These are phyloP conservation scores for Nomada ferruginata DNA, from an alignment of 2,888 invertebrate species.

Conservation along the genomic window DNA sequence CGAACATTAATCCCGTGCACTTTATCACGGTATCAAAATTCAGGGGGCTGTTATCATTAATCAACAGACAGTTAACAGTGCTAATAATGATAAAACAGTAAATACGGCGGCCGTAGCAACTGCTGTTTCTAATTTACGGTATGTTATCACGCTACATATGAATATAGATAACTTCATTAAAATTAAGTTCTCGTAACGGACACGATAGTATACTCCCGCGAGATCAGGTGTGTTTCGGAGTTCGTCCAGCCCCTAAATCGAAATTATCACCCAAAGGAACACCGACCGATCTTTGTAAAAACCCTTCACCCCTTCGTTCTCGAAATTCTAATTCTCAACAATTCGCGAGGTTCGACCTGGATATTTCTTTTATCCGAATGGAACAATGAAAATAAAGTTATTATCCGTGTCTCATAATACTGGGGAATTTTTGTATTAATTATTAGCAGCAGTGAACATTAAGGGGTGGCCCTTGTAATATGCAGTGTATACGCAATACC, in stretches of 20 bases:
- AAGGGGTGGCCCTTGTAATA: too few relatives aligned
- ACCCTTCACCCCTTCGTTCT: background rate
- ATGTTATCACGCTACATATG: slow-evolving; percentile 21
- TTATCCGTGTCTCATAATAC: background rate
- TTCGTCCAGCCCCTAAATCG: background rate
- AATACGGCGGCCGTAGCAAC: slow-evolving; percentile 1
- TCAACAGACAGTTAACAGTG: slow-evolving; percentile 19
- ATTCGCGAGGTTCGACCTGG: background rate
- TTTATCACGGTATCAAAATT: slow-evolving; percentile 22
- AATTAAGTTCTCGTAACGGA: slow-evolving; percentile 39
- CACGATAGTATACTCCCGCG: background rate
- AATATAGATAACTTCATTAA: slow-evolving; percentile 43
- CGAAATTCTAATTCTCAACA: background rate
- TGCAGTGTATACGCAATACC: too few relatives aligned
- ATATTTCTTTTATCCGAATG: too few relatives aligned
- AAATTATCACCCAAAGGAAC: background rate
- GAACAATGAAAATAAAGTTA: background rate
- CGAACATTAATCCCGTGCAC: background rate
- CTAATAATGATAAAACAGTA: slow-evolving; percentile 39
- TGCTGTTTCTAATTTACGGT: slow-evolving; percentile 17
- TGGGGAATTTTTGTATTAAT: too few relatives aligned
- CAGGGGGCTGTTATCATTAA: slow-evolving; percentile 23
- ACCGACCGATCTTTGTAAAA: background rate
- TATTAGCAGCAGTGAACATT: too few relatives aligned
- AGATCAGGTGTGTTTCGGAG: background rate